Evolutionary conservation across 2,797 vertebrate genomes (phyloP), one percentile per base, ranked within the genome.

Genomic region (Caiman crocodilus): DNA sequence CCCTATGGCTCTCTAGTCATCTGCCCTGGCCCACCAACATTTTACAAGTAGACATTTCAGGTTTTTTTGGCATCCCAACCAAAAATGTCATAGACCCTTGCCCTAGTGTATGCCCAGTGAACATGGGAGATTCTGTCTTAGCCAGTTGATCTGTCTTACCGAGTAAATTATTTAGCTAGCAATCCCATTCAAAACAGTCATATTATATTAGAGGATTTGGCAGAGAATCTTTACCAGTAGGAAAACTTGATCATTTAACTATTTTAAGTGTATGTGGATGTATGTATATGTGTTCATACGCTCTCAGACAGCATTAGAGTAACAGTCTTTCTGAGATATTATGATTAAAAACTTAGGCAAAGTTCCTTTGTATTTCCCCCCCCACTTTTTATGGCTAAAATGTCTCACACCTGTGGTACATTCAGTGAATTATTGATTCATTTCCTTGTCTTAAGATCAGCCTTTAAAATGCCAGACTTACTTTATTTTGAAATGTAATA

Each of bases 361-460:
- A 95, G 55, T 61, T 91, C 65, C 65, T 82, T 42, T 76, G 28
- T 59, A 16, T 56, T 32, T 71, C 26, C 11, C 4, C 35, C 73
- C 50, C 85, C 35, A 32, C 12, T 23, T 82, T 71, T 71, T 1
- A 7, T 60, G 90, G 85, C 67, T 81, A 85, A 91, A 81, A 92
- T 79, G 85, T 84, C 85, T 93, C 88, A 91, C 56, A 74, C 35
- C 26, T 35, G 88, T 76, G 78, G 3, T 13, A 81, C 42, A 76
- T 89, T 93, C 74, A 90, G 88, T 85, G 35, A 81, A 83, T 42
- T 85, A 92, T 74, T 95, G 93, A 96, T 90, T 95, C 90, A 95
- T 90, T 93, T 95, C 61, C 57, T 95, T 78, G 88, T 95, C 79
- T 92, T 94, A 83, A 93, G 79, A 93, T 81, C 85, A 83, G 88